A percentile compares a stretch with the other conserved stretches of the same genome.
Evolutionary conservation across 2,113 vertebrate species (phyloP).

Genomic region (Embiotoca jacksoni): DNA sequence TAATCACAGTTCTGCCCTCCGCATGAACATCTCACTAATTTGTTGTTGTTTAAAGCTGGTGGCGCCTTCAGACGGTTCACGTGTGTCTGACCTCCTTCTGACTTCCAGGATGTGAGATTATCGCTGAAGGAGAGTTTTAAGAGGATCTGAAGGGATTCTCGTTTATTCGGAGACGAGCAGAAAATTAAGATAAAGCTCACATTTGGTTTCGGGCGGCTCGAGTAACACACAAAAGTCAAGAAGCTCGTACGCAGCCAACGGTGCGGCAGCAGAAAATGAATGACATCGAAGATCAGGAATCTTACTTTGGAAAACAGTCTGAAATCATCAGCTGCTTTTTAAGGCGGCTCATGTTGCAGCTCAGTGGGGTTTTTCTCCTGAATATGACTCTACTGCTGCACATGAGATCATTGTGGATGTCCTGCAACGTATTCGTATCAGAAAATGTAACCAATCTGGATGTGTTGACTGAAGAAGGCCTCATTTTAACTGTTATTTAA

Average conservation of each 20-base stretch:
- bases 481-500: constrained; percentile 9
- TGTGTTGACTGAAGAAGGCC: constrained; percentile 8
- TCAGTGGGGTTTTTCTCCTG: constrained; percentile 4
- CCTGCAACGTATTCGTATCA: background rate
- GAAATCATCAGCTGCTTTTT: constrained; percentile 16
- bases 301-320: constrained; percentile 21
- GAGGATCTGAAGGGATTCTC: constrained; percentile 42
- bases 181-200: constrained; percentile 51
- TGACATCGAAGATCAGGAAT: constrained; percentile 51
- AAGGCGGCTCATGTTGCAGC: constrained; percentile 20
- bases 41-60: background rate
- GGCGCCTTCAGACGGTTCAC: background rate
- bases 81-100: constrained; percentile 30
- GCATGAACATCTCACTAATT: background rate
- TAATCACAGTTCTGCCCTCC: background rate
- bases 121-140: constrained; percentile 37
- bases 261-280: constrained; percentile 20
- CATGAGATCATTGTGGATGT: constrained; percentile 32
- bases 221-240: constrained; percentile 19
- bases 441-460: constrained; percentile 24
- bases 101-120: constrained; percentile 33
- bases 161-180: constrained; percentile 16
- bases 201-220: constrained; percentile 43
- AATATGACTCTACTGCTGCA: background rate
- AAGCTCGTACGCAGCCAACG: constrained; percentile 17